Evolutionary conservation across 2,888 invertebrate genomes (phyloP).

Genomic region (Acanthacorydalis orientalis): DNA sequence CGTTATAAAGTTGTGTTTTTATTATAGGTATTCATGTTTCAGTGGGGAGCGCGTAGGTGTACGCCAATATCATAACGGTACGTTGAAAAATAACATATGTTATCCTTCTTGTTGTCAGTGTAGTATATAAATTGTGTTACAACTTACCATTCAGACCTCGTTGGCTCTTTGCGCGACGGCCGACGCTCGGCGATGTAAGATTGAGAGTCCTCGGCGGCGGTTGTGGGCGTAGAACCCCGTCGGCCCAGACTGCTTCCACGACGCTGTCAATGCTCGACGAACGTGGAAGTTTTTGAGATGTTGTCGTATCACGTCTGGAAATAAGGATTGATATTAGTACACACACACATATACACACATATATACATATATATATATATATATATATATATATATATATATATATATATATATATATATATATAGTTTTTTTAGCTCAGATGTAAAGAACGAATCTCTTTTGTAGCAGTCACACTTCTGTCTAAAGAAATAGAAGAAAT

Average conservation of each 20-base stretch:
- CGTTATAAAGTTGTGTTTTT: too few species aligned
- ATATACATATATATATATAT: slow-evolving; percentile 1
- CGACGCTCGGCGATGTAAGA: slow-evolving; percentile 36
- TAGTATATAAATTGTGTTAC: too few species aligned
- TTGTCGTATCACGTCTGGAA: slow-evolving; percentile 30
- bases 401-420: too few species aligned
- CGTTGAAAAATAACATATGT: neutral
- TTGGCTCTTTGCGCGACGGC: slow-evolving; percentile 58
- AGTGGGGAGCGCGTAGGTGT: neutral
- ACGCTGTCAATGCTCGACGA: slow-evolving; percentile 68
- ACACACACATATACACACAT: neutral
- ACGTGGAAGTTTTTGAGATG: slow-evolving; percentile 40
- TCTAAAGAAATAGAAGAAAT: too few species aligned
- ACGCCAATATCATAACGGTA: slow-evolving; percentile 10
- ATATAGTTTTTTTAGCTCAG: too few species aligned
- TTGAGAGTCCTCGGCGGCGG: slow-evolving; percentile 20
- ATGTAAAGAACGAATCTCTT: too few species aligned
- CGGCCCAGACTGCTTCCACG: slow-evolving; percentile 50
- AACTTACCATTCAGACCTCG: slow-evolving; percentile 55
- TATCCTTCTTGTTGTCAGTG: neutral
- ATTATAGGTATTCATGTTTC: too few species aligned
- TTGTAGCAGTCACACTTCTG: too few species aligned
- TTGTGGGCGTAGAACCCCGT: slow-evolving; percentile 16
- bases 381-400: too few species aligned
- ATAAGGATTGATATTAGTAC: slow-evolving; percentile 8